Base-by-base conservation (phyloP, 2,113 vertebrate genomes). In the Platysteira castanea region DNA sequence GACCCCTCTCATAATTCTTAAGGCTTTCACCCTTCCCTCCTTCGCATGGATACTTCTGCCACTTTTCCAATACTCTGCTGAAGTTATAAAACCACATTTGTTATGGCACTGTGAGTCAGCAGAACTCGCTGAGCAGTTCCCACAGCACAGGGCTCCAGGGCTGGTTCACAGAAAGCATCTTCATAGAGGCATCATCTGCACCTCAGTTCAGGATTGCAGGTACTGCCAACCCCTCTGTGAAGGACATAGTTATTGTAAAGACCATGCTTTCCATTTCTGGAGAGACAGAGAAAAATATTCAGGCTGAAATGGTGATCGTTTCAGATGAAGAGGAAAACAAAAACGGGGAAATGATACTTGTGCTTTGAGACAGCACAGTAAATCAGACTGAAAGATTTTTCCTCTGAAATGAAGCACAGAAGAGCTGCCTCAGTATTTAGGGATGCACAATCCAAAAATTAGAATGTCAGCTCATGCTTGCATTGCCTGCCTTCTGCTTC, bases 91-190 rank as follows among this genome's bases (percentile, higher is more conserved):
- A 33, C 53, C 0, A 5, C 39, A 2, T 73, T 83, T 68, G 42
- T 49, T 37, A 64, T 57, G 78, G 77, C 49, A 23, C 63, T 7
- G 61, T 95, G 95, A 96, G 85, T 97, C 96, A 96, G 92, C 93
- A 95, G 70, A 81, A 63, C 84, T 44, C 2, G 2, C 49, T 2
- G 41, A 91, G 89, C 73, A 21, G 59, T 73, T 90, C 33, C 54
- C 44, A 3, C 77, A 28, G 57, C n/a, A 9, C 37, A 13, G 50
- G 57, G 83, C 69, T 80, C 61, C 61, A 10, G 71, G 89, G 39
- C 50, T 35, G 42, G 13, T 28, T 80, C 46, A 47, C 19, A 37
- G 61, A 60, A 24, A 71, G 65, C 67, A 11, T 8, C 50, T 2
- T 33, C 3, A 5, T 1, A 35, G 57, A 41, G 68, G 52, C 86